A percentile compares a stretch with the other conserved stretches of the same genome.
These are phyloP conservation scores for Helleia helle DNA, from an alignment of 2,888 invertebrate genomes.

Conservation along the genomic window DNA sequence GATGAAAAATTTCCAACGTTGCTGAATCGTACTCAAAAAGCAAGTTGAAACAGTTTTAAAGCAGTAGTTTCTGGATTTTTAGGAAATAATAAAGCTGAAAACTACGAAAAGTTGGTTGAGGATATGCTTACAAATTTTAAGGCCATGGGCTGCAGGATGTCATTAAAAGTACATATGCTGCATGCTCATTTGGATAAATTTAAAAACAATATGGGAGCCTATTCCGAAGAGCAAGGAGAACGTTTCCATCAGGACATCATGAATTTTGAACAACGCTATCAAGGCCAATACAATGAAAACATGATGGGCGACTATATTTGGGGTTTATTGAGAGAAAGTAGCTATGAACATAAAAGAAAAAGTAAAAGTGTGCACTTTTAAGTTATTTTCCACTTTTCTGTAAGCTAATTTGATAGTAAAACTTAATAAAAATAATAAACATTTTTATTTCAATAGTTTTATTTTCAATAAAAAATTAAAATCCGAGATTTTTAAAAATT, in stretches of 20 bases:
- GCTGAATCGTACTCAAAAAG: slow-evolving; percentile 17
- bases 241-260: slow-evolving; percentile 17
- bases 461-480: slow-evolving; percentile 17
- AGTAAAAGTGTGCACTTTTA: slow-evolving; percentile 21
- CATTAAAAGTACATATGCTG: neutral
- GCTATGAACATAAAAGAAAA: slow-evolving; percentile 15
- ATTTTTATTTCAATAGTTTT: slow-evolving; percentile 18
- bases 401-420: slow-evolving; percentile 17
- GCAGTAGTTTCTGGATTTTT: slow-evolving; percentile 20
- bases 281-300: neutral
- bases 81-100: slow-evolving; percentile 18
- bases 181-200: slow-evolving; percentile 21
- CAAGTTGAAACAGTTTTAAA: slow-evolving; percentile 20
- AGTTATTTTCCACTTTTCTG: slow-evolving; percentile 15
- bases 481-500: slow-evolving; percentile 17
- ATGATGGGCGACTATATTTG: slow-evolving; percentile 16
- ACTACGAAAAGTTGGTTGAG: slow-evolving; percentile 15
- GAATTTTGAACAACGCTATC: slow-evolving; percentile 16
- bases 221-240: slow-evolving; percentile 18
- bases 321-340: slow-evolving; percentile 17
- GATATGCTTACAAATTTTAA: slow-evolving; percentile 16
- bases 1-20: slow-evolving; percentile 18
- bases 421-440: slow-evolving; percentile 17
- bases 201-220: slow-evolving; percentile 18
- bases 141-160: slow-evolving; percentile 11